Percentiles rank a stretch among this genome's conserved stretches.
Conservation (phyloP, 2,888 invertebrate species). For the Crioceris asparagi region DNA sequence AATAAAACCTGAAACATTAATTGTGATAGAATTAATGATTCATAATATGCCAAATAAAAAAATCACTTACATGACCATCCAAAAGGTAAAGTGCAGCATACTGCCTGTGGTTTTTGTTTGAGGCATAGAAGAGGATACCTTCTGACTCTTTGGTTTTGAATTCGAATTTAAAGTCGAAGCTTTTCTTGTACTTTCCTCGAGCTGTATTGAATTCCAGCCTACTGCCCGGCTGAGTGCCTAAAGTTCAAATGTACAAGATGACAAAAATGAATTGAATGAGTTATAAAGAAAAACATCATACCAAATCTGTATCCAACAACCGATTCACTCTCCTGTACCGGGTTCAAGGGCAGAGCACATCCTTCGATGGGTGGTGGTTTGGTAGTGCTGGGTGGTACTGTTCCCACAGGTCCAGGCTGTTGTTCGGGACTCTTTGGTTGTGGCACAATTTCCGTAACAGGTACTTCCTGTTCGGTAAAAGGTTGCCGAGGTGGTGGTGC, state of each 20-base stretch:
- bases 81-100: constrained; percentile 66
- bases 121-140: constrained; percentile 76
- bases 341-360: constrained; percentile 46
- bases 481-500: constrained; percentile 12
- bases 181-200: constrained; percentile 48
- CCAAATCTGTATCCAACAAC: constrained; percentile 46
- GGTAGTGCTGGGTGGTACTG: constrained; percentile 20
- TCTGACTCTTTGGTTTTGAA: constrained; percentile 66
- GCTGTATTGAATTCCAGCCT: constrained; percentile 58
- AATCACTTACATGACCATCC: constrained; percentile 53
- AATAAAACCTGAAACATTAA: constrained; percentile 47
- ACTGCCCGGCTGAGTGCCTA: constrained; percentile 58
- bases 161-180: constrained; percentile 64
- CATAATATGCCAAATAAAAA: too few relatives aligned
- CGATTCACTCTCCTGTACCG: constrained; percentile 32
- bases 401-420: constrained; percentile 30
- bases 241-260: background rate
- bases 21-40: background rate
- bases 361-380: constrained; percentile 35
- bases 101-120: constrained; percentile 42
- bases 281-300: constrained; percentile 28
- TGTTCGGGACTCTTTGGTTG: constrained; percentile 26
- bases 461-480: constrained; percentile 9
- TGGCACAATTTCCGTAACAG: constrained; percentile 8
- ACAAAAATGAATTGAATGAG: background rate